These are phyloP conservation scores for Eupithecia subfuscata DNA, from an alignment of 2,888 invertebrate species.

Conservation along the genomic window DNA sequence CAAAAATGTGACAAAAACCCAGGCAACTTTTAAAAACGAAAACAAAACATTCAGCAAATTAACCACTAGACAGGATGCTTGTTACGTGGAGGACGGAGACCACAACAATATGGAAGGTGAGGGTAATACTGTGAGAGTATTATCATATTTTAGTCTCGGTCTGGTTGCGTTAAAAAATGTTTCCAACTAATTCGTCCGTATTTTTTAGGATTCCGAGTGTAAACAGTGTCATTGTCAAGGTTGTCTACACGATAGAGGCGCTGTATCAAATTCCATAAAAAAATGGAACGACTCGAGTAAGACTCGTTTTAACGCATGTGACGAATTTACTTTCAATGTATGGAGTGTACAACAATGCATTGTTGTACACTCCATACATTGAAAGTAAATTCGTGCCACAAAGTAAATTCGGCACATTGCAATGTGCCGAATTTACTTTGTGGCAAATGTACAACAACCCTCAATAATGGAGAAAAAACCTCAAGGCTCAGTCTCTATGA, in stretches of 20 bases:
- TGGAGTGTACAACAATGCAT: too few species aligned
- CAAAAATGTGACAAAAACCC: conserved; percentile 62
- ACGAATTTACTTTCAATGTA: too few species aligned
- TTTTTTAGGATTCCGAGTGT: not conserved
- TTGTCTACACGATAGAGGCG: not conserved
- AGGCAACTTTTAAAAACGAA: conserved; percentile 67
- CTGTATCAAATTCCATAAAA: not conserved
- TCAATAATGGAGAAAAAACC: not conserved
- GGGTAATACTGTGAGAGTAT: conserved; percentile 57
- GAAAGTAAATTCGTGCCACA: too few species aligned
- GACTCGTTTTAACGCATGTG: too few species aligned
- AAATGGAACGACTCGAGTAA: not conserved
- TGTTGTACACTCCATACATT: too few species aligned
- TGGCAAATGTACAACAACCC: too few species aligned
- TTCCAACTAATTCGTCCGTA: not conserved
- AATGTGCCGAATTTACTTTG: too few species aligned
- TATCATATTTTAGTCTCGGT: conserved; percentile 67
- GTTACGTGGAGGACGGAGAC: conserved; percentile 69
- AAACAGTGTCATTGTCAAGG: not conserved
- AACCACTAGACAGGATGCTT: conserved; percentile 76
- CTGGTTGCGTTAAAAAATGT: conserved; percentile 48
- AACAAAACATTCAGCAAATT: conserved; percentile 72
- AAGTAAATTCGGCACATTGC: too few species aligned
- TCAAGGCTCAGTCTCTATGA: not conserved
- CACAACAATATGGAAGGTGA: conserved; percentile 65